Base-by-base conservation (phyloP, 2,113 vertebrate genomes). In the Albula glossodonta region DNA sequence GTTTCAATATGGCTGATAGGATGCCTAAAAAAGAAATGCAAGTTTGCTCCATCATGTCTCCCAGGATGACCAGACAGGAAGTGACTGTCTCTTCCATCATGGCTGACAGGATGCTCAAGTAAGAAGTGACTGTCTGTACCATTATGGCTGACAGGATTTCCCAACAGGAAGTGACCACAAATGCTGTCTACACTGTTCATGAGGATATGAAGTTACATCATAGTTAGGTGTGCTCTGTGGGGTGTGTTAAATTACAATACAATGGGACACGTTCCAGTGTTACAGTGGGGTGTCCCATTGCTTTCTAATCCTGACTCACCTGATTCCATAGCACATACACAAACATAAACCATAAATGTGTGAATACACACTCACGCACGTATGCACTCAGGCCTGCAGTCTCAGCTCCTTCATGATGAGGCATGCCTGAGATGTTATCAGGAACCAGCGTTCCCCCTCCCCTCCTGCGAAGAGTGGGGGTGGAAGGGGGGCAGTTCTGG, bases 401-500 rank as follows among this genome's bases (percentile, higher is more conserved):
- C 22, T 12, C 22, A 51, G 4, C 50, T n/a, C 13, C 83, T 51
- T 74, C 83, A 48, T 78, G 77, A 48, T 31, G 13, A 19, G 52
- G 15, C 84, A 85, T 57, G 70, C 48, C 81, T 60, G 53, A 83
- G 74, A 78, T 51, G 48, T 52, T 56, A 80, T 53, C 17, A 82
- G 4, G 19, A 81, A 51, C 17, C 74, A 90, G 83, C 83, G 50
- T 80, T 81, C 63, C 48, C 49, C 56, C 51, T 80, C 66, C 50
- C 31, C 63, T 89, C 74, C 82, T 88, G 52, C 51, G 22, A 84
- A 78, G 80, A 41, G 22, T 56, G 78, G 79, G 78, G 83, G 25
- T 51, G 81, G 84, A 53, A 22, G 70, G 51, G 51, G 17, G 51
- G 85, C 12, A 31, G 25, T 78, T 83, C 41, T 85, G 53, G 87